Conservation (phyloP, 2,797 vertebrate species). For the Labeo calbasu region DNA sequence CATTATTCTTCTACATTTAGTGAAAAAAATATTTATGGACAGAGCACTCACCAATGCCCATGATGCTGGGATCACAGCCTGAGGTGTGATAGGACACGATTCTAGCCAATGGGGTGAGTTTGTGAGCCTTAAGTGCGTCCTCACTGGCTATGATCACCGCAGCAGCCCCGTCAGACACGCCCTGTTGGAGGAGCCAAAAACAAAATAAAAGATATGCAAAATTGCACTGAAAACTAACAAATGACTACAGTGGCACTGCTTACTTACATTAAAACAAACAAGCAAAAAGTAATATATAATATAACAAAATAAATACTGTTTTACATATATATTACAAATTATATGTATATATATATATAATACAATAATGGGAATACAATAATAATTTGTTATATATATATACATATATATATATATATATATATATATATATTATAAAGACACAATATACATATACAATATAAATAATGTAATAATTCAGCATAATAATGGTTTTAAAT, state of each 20-base stretch:
- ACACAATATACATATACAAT: no score
- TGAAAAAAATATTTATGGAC: neutral
- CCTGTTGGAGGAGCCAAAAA: conserved; percentile 74
- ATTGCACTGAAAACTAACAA: neutral
- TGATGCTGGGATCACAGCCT: conserved; percentile 96
- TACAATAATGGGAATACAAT: no score
- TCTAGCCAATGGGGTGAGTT: conserved; percentile 89
- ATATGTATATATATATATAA: no score
- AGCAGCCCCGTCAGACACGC: conserved; percentile 90
- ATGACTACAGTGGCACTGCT: neutral
- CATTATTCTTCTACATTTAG: neutral
- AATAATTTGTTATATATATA: no score
- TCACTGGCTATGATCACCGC: conserved; percentile 91
- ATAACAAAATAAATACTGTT: no score
- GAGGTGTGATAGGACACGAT: conserved; percentile 88
- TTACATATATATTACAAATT: no score
- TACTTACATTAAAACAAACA: no score
- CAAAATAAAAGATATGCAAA: neutral
- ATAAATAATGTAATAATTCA: no score
- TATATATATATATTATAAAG: no score
- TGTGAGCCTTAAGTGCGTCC: conserved; percentile 89
- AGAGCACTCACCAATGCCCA: conserved; percentile 92
- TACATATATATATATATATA: no score
- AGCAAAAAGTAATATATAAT: no score
- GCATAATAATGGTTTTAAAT: no score